These are phyloP conservation scores for Poeciliopsis gracilis DNA, from an alignment of 2,797 vertebrate genomes.

Conservation along the genomic window DNA sequence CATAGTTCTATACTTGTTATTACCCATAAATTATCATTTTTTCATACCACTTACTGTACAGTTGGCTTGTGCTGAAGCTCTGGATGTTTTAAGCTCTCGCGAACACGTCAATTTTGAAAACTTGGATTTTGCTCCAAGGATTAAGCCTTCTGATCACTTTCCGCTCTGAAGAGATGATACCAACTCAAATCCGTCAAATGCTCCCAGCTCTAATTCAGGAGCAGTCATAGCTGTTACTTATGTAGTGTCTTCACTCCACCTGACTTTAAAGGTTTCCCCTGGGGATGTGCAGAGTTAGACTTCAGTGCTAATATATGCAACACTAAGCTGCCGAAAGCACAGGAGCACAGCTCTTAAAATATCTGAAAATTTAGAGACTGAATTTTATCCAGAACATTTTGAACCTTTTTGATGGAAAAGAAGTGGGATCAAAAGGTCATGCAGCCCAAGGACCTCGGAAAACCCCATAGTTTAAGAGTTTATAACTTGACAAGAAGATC, in stretches of 20 bases:
- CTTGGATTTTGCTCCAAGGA: slow-evolving; percentile 47
- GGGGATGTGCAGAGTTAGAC: slow-evolving; percentile 24
- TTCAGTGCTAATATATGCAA: slow-evolving; percentile 29
- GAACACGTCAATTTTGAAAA: slow-evolving; percentile 7
- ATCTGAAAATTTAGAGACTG: slow-evolving; percentile 14
- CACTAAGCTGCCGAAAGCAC: slow-evolving; percentile 24
- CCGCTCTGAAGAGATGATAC: slow-evolving; percentile 40
- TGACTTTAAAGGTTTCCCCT: slow-evolving; percentile 34
- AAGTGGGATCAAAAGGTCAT: slow-evolving; percentile 31
- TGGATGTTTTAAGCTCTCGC: slow-evolving; percentile 22
- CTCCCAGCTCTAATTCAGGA: slow-evolving; percentile 43
- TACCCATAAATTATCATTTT: background rate
- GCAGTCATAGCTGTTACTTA: slow-evolving; percentile 35
- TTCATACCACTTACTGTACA: background rate
- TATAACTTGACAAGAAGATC: background rate
- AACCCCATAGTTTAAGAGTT: background rate
- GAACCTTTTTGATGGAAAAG: slow-evolving; percentile 9
- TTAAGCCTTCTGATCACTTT: slow-evolving; percentile 50
- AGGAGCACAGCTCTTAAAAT: slow-evolving; percentile 5
- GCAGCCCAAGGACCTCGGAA: background rate
- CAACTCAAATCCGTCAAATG: slow-evolving; percentile 41
- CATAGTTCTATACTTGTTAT: background rate
- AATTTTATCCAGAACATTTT: slow-evolving; percentile 20
- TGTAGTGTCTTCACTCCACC: slow-evolving; percentile 38
- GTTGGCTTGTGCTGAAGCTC: slow-evolving; percentile 28